Evolutionary conservation across 2,797 vertebrate genomes (phyloP).

Genomic region (Poecilia velifera): DNA sequence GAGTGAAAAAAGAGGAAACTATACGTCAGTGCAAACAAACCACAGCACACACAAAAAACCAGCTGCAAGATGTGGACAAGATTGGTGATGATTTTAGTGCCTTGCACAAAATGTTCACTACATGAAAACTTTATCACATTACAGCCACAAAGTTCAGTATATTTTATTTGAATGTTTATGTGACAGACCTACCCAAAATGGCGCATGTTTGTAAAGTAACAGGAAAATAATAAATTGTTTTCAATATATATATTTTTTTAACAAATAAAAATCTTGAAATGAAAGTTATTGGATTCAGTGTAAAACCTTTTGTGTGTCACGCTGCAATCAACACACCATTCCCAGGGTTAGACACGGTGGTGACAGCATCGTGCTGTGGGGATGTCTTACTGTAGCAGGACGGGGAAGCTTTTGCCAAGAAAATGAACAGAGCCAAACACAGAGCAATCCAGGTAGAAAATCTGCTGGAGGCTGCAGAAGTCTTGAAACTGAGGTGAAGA

Average conservation of each 20-base stretch:
- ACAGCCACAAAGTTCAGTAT: not conserved
- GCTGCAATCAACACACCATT: not conserved
- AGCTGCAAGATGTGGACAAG: conserved; percentile 29
- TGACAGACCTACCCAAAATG: not conserved
- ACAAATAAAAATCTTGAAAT: not conserved
- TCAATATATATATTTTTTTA: not conserved
- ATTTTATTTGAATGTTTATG: not conserved
- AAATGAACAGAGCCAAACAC: not conserved
- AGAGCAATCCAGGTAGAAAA: not conserved
- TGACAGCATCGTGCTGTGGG: not conserved
- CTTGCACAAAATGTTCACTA: not conserved
- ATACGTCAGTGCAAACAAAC: conserved; percentile 41
- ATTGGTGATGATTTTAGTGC: not conserved
- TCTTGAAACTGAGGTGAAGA: not conserved
- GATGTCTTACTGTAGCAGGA: not conserved
- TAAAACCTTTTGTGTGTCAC: not conserved
- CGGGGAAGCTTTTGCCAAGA: not conserved
- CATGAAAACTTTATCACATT: not conserved
- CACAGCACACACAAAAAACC: conserved; percentile 41
- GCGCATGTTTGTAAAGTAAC: not conserved
- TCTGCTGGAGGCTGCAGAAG: not conserved
- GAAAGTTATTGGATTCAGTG: not conserved
- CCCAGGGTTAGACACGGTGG: not conserved
- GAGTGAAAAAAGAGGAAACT: not conserved
- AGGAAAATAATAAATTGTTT: not conserved